Base-by-base conservation (phyloP, 2,888 invertebrate genomes). In the Chymomyza caudatula region DNA sequence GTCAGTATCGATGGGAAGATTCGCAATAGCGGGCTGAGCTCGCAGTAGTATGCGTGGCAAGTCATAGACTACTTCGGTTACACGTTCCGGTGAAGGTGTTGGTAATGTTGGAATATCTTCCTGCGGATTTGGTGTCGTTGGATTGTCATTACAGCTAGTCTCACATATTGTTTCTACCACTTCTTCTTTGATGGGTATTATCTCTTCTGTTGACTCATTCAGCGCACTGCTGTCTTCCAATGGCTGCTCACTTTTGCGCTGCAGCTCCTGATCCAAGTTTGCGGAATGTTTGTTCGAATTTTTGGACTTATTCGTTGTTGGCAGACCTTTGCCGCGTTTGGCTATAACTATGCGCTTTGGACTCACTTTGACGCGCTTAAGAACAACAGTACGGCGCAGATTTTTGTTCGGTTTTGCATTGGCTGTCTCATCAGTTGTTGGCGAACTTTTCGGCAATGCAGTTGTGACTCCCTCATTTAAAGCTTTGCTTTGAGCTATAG, bases 71-170 rank as follows among this genome's bases (percentile, higher is more conserved):
- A 77, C 62, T 6, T 61, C 56, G 17, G 51, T 56, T 22, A 76
- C 54, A 0, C 68, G 64, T 13, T 74, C 69, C 3, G 81, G 74
- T 8, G 77, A 74, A 2, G 84, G 85, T 29, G 85, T 78, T 13
- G 65, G 68, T 11, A 84, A 51, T 43, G 86, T 82, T 53, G 81
- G 78, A 69, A 76, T 68, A 20, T 76, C 63, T 1, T 68, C 73
- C 56, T 73, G 23, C 2, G 67, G 60, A 3, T 81, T 69, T 11
- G 66, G 67, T 17, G 29, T n/a, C 5, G 44, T 11, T 44, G 44
- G 29, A 6, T 29, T 29, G 29, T 4, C 23, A 23, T 23, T 23
- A 23, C 2, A 23, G 23, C 23, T 23, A 2, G 23, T 5, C 5
- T 37, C 29, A 11, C 25, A 37, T 37, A 11, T 5, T 5, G 29